phyloP scores from a whole-genome alignment of 2,113 vertebrate species.

The Atlantisia rogersi region DNA sequence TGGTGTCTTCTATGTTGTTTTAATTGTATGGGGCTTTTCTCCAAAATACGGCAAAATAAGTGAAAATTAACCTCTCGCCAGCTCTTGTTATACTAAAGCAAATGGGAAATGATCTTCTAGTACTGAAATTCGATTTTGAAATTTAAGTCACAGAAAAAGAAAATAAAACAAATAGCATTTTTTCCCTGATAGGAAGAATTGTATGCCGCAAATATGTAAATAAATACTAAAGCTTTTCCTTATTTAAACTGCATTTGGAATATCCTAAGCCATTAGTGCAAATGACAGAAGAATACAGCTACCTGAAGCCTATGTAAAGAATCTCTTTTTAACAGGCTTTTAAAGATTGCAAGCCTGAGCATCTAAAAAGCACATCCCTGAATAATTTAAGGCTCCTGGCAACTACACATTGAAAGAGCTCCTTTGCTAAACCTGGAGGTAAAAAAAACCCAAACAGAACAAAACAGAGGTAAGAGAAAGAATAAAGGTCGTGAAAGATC shows the following conservation, averaged over 20 bases:
- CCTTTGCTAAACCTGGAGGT: conserved; percentile 31
- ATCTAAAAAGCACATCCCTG: conserved; percentile 61
- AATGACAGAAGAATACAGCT: conserved; percentile 58
- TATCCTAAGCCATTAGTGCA: conserved; percentile 51
- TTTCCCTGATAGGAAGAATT: background rate
- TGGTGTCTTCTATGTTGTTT: background rate
- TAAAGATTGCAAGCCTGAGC: conserved; percentile 56
- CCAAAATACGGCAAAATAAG: background rate
- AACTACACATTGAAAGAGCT: conserved; percentile 22
- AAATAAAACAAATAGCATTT: background rate
- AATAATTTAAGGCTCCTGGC: conserved; percentile 55
- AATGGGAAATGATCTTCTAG: background rate
- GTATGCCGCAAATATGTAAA: background rate
- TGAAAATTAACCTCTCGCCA: background rate
- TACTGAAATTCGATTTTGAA: background rate
- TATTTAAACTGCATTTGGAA: conserved; percentile 49
- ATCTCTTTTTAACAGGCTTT: conserved; percentile 48
- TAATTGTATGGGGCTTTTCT: background rate
- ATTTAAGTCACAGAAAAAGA: background rate
- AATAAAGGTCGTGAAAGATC: conserved; percentile 49
- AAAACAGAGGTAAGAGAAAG: background rate
- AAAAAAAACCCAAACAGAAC: background rate
- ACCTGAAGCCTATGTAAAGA: conserved; percentile 63
- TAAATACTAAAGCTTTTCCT: conserved; percentile 56
- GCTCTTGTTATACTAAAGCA: background rate